phyloP scores from a whole-genome alignment of 1,140 invertebrate species.

The Micrasema minimum region DNA sequence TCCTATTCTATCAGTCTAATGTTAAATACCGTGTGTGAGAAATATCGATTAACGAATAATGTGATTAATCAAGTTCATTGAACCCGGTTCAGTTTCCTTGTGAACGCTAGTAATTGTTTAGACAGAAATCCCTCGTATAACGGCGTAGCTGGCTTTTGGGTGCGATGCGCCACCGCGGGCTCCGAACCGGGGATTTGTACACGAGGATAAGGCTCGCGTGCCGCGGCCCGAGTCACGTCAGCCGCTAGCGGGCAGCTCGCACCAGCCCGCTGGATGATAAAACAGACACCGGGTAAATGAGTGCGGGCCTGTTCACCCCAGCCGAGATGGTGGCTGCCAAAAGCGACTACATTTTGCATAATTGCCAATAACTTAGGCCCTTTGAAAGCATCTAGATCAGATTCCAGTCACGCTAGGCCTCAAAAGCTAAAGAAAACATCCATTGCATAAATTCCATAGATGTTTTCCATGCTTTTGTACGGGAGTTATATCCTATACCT shows the following conservation, averaged over 20 bases:
- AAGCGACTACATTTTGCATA: slow-evolving; percentile 21
- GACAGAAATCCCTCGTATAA: too few species aligned
- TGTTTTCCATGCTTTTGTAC: slow-evolving; percentile 8
- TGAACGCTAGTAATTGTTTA: too few species aligned
- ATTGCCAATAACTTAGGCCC: background rate
- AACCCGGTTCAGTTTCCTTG: too few species aligned
- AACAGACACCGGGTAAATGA: slow-evolving; percentile 2
- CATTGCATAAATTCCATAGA: slow-evolving; percentile 5
- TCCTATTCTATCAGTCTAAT: too few species aligned
- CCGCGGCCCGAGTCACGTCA: slow-evolving; percentile 12
- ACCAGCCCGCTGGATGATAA: too few species aligned
- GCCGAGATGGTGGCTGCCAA: background rate
- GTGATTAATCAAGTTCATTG: too few species aligned
- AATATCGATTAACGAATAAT: too few species aligned
- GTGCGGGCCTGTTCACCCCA: slow-evolving; percentile 2
- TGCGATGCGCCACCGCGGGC: slow-evolving; percentile 25
- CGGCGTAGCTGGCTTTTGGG: too few species aligned
- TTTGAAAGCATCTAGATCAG: slow-evolving; percentile 12
- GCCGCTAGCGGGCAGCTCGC: too few species aligned
- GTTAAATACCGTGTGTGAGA: too few species aligned
- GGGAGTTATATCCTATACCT: slow-evolving; percentile 6
- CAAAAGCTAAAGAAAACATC: background rate
- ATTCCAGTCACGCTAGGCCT: slow-evolving; percentile 8
- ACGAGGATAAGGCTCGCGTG: slow-evolving; percentile 27
- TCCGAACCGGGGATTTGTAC: slow-evolving; percentile 31